Evolutionary conservation across 1,140 invertebrate species (phyloP).

Genomic region (Procambarus clarkii): DNA sequence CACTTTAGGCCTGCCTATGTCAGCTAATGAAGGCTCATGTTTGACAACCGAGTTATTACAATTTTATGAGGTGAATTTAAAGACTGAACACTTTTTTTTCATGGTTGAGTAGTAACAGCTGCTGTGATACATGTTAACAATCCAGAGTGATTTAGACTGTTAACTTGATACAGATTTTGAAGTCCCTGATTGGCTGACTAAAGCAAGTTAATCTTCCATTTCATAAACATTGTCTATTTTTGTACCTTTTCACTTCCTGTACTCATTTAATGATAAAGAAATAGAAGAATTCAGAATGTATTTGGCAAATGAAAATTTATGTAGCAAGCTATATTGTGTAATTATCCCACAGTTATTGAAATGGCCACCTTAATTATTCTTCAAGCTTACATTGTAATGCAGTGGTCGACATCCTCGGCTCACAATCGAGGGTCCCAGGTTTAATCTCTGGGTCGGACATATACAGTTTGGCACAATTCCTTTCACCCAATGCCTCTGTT

Average conservation of each 20-base stretch:
- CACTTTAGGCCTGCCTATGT: background rate
- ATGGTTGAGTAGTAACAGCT: background rate
- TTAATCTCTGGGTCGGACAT: too few species aligned
- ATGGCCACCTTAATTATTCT: too few species aligned
- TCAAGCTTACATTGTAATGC: too few species aligned
- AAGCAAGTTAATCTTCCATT: conserved; percentile 31
- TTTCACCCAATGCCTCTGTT: too few species aligned
- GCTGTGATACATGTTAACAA: background rate
- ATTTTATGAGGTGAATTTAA: too few species aligned
- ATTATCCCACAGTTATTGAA: background rate
- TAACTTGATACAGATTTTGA: background rate
- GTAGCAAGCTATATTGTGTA: background rate
- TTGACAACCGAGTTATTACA: background rate
- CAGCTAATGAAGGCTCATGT: conserved; percentile 1
- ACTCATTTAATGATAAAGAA: conserved; percentile 16
- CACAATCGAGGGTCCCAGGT: too few species aligned
- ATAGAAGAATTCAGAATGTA: background rate
- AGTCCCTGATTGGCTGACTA: conserved; percentile 14
- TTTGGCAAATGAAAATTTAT: conserved; percentile 3
- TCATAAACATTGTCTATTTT: conserved; percentile 50
- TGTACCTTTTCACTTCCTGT: conserved; percentile 47
- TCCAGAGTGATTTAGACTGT: background rate
- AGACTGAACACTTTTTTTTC: background rate
- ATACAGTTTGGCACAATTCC: too few species aligned
- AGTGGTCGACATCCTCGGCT: too few species aligned